Base-by-base conservation (phyloP, 1,140 invertebrate species). In the Trichoplusia ni region DNA sequence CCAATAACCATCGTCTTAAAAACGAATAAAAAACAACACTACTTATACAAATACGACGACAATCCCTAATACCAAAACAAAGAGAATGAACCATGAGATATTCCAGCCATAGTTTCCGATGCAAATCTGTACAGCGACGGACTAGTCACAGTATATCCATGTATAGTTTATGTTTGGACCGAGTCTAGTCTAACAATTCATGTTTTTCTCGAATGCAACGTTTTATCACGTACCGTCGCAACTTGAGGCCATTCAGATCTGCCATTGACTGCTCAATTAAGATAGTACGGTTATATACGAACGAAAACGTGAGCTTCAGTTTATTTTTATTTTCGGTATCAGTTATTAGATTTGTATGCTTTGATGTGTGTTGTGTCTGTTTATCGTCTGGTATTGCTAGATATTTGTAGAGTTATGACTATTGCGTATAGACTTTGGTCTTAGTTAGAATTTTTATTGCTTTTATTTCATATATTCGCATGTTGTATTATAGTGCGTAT, bases 211-310 rank as follows among this genome's bases (percentile, higher is more conserved):
- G n/a, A n/a, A n/a, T n/a, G n/a, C n/a, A 29, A 25, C 46, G 29
- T 49, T 49, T 25, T 27, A 49, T 49, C 46, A 49, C 46, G 46
- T 31, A 29, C 25, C 6, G 23, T 47, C 6, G 23, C 23, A 31
- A 49, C 46, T 13, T 29, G 23, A 9, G 16, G 13, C 25, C 25
- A 49, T 49, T 49, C 21, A 49, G 29, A 49, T 49, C 7, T 49
- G 8, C 46, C 14, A 49, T 49, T 49, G 25, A 49, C 46, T 49
- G 14, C 46, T 49, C 46, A 49, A 31, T 49, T 49, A 49, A 49
- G 25, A 49, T 49, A n/a, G 23, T 49, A 49, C 46, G 21, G 46
- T 49, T 31, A 49, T 49, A 27, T 31, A 25, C n/a, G 25, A 2
- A 23, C 19, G 23, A 44, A 44, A 44, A 44, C 19, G 40, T 44